Evolutionary conservation across 1,140 invertebrate genomes (phyloP).

Genomic region (Drosophila oshimai): DNA sequence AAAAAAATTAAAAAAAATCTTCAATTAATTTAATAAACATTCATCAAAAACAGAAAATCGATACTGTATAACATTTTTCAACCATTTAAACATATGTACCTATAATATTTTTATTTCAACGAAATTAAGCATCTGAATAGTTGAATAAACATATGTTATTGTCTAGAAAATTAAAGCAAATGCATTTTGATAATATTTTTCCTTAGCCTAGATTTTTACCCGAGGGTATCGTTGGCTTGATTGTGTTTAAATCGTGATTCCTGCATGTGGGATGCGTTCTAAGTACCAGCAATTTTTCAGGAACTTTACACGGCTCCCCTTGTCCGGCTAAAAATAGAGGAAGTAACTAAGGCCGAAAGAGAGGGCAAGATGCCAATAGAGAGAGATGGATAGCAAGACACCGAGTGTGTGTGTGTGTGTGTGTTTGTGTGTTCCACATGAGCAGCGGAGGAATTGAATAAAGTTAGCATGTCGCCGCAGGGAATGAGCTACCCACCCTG

Average conservation of each 20-base stretch:
- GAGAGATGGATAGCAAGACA: neutral
- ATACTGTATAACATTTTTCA: too few species aligned
- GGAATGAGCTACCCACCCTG: neutral
- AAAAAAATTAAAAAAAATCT: too few species aligned
- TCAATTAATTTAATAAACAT: too few species aligned
- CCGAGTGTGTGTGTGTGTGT: neutral
- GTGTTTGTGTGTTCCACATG: slow-evolving; percentile 42
- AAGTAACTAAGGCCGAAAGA: neutral
- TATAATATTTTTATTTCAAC: too few species aligned
- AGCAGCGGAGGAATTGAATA: slow-evolving; percentile 57
- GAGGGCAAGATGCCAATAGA: neutral
- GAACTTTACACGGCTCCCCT: slow-evolving; percentile 58
- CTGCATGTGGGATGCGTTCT: slow-evolving; percentile 25
- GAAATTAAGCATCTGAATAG: too few species aligned
- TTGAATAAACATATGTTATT: too few species aligned
- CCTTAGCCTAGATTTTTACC: too few species aligned
- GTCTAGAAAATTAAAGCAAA: neutral
- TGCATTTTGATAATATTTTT: neutral
- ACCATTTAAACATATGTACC: too few species aligned
- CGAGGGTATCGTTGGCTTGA: slow-evolving; percentile 5
- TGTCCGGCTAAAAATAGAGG: slow-evolving; percentile 34
- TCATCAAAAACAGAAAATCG: too few species aligned
- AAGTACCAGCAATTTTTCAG: slow-evolving; percentile 71
- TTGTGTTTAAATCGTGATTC: neutral
- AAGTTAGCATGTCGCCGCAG: slow-evolving; percentile 48